Base-by-base conservation (phyloP, 2,113 vertebrate genomes). In the Bolborhynchus lineola region DNA sequence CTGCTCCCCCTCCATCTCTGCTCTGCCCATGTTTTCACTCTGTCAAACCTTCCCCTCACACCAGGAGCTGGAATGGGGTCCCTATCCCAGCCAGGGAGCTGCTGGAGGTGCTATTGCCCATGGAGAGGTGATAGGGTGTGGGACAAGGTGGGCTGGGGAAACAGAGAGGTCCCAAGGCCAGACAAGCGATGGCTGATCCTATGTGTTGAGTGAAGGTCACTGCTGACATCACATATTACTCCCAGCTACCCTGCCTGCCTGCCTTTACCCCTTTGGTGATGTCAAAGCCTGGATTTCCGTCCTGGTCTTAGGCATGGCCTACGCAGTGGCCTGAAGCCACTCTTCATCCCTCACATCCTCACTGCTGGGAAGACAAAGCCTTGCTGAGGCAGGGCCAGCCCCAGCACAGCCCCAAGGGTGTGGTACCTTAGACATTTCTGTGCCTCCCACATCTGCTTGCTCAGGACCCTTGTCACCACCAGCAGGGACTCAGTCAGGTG, bases 161-260 rank as follows among this genome's bases (percentile, higher is more conserved):
- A 5, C 1, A 0, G 62, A 42, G 46, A 59, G 26, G 31, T 62
- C 29, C 15, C 44, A n/a, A 0, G 1, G 53, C 26, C 50, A 28
- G 46, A 59, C 1, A 11, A 55, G 20, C 0, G 0, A 26, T 57
- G 67, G 23, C 33, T 77, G 53, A 63, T 31, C 35, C 49, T 25
- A 9, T 15, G 16, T 4, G 21, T 26, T 0, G 1, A 63, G 21
- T 0, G 1, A 63, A 19, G n/a, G 28, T 82, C 5, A 0, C 50
- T 35, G 35, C 49, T 62, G 55, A 70, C 52, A n/a, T 31, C n/a
- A n/a, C 0, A 0, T 46, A 26, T 31, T 0, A 1, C 28, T 46
- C 33, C 35, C 13, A 5, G 13, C 13, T 50, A 13, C 26, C 35
- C 82, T 25, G 8, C 8, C 47, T 49, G 64, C 76, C 35, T 50